Conservation (phyloP, 2,797 vertebrate genomes). For the Syndactyla subalaris region DNA sequence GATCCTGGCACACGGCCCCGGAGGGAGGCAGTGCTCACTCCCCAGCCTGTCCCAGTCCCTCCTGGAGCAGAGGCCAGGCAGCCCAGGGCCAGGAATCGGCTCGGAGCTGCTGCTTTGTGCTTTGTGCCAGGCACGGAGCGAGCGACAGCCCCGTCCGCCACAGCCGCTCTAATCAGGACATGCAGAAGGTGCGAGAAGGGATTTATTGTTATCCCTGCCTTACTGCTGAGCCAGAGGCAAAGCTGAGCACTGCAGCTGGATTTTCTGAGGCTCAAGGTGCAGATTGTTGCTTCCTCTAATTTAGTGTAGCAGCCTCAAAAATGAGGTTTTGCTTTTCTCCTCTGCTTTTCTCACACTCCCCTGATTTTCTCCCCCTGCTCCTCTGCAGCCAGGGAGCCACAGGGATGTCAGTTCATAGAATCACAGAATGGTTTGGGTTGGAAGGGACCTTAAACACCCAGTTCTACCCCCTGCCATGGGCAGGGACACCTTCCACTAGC, state of each 20-base stretch:
- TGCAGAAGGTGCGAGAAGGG: conserved; percentile 41
- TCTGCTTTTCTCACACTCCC: neutral
- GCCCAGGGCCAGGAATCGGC: neutral
- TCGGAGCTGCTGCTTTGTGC: neutral
- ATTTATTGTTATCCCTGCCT: conserved; percentile 32
- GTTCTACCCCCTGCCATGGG: neutral
- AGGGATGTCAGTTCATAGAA: neutral
- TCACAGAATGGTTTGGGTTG: neutral
- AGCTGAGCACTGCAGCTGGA: neutral
- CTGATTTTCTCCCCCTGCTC: neutral
- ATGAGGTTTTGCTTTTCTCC: neutral
- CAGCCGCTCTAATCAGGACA: neutral
- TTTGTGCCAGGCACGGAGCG: neutral
- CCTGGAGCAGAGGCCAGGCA: accelerated
- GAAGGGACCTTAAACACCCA: neutral
- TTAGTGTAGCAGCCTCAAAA: neutral
- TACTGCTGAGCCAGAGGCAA: conserved; percentile 16
- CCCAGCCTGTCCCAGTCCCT: neutral
- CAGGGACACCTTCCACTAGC: accelerated
- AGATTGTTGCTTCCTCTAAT: neutral
- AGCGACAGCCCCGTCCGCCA: neutral
- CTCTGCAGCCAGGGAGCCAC: neutral
- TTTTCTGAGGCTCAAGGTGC: neutral
- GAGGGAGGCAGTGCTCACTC: neutral
- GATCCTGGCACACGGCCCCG: accelerated